These are phyloP conservation scores for Acleris laterana DNA, from an alignment of 2,888 invertebrate genomes.

Conservation along the genomic window DNA sequence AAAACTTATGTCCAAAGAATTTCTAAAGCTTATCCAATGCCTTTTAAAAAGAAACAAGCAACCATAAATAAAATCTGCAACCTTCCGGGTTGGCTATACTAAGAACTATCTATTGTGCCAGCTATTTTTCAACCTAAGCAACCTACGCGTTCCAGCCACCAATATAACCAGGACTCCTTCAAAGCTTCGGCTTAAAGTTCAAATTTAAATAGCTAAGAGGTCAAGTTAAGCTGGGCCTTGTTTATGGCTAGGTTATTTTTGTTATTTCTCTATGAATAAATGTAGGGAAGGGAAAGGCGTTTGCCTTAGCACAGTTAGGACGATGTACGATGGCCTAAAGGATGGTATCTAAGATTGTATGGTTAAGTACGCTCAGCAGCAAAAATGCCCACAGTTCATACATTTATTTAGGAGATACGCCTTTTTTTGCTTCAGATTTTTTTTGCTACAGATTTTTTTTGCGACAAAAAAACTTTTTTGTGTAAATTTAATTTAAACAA, in stretches of 20 bases:
- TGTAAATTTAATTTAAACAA: not conserved
- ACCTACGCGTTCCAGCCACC: slow-evolving; percentile 72
- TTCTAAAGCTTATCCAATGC: slow-evolving; percentile 19
- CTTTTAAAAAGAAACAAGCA: slow-evolving; percentile 48
- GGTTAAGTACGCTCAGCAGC: slow-evolving; percentile 11
- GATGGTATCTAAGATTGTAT: slow-evolving; percentile 61
- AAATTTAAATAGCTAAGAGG: slow-evolving; percentile 40
- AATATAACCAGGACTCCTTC: slow-evolving; percentile 50
- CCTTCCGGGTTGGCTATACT: slow-evolving; percentile 79
- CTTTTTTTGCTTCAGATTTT: not conserved
- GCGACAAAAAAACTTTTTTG: not conserved
- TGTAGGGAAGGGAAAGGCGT: slow-evolving; percentile 81
- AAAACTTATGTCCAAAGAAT: not conserved
- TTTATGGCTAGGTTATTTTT: slow-evolving; percentile 69
- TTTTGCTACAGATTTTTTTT: not conserved
- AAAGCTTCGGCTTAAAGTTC: not conserved
- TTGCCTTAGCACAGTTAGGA: slow-evolving; percentile 81
- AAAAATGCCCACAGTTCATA: not conserved
- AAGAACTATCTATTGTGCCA: slow-evolving; percentile 73
- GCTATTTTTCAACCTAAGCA: slow-evolving; percentile 82
- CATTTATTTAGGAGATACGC: not conserved
- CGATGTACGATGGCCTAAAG: slow-evolving; percentile 61
- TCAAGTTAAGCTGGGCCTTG: slow-evolving; percentile 54
- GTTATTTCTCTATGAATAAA: slow-evolving; percentile 84
- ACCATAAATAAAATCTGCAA: slow-evolving; percentile 75